Evolutionary conservation across 2,888 invertebrate species (phyloP).

Genomic region (Tupiocoris notatus): DNA sequence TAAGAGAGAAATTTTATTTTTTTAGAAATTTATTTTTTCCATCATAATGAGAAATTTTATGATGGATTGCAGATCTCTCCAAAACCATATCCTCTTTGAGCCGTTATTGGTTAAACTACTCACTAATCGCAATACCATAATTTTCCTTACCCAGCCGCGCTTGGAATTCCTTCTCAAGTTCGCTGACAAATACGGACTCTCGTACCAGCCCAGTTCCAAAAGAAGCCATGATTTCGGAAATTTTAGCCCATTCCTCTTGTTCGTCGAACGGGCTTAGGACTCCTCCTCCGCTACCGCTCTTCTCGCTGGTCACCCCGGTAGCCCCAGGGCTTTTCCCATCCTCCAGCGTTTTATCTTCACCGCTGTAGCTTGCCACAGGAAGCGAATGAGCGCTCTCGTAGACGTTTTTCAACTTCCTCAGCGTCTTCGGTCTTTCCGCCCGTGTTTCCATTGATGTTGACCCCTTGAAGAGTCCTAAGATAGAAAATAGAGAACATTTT

Average conservation of each 20-base stretch:
- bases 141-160: slow-evolving; percentile 64
- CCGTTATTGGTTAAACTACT: too few species aligned
- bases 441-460: slow-evolving; percentile 64
- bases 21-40: too few species aligned
- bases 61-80: too few species aligned
- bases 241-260: slow-evolving; percentile 94
- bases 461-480: slow-evolving; percentile 76
- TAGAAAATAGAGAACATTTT: too few species aligned
- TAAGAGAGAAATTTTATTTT: too few species aligned
- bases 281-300: slow-evolving; percentile 53
- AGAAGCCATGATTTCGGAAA: slow-evolving; percentile 92
- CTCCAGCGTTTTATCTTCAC: slow-evolving; percentile 24
- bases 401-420: slow-evolving; percentile 71
- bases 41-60: too few species aligned
- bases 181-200: slow-evolving; percentile 74
- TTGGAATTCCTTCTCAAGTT: slow-evolving; percentile 77
- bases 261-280: slow-evolving; percentile 84
- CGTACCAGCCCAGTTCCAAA: slow-evolving; percentile 81
- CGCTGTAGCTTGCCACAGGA: slow-evolving; percentile 11
- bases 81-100: too few species aligned
- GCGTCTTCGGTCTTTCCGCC: slow-evolving; percentile 71
- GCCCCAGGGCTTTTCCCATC: slow-evolving; percentile 44
- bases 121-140: too few species aligned
- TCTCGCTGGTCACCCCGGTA: slow-evolving; percentile 48
- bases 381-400: slow-evolving; percentile 56